Base-by-base conservation (phyloP, 2,888 invertebrate genomes). In the Eupithecia dodoneata region DNA sequence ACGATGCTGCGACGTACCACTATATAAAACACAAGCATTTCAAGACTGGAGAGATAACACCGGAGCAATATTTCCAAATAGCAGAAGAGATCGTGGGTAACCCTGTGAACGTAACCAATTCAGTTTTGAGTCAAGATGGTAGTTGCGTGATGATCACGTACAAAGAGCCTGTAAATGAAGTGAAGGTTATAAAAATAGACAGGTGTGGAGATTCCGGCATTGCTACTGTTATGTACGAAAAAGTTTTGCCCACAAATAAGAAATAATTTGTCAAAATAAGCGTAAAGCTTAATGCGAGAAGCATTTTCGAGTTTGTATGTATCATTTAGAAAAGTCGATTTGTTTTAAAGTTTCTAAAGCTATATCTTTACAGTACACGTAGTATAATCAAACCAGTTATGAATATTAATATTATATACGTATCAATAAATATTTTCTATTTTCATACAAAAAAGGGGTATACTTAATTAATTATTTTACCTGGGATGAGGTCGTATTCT, bases 61-160 rank as follows among this genome's bases (percentile, higher is more conserved):
- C 75, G 4, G 75, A 75, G n/a, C 41, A 65, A 41, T 75, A 75
- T 65, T 75, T 75, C n/a, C 6, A 71, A 45, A 18, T 75, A 5
- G 71, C 71, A 6, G 75, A 75, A 44, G 75, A 75, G 13, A 66
- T 75, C 1, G 71, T 75, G 4, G 75, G 75, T 12, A 66, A 47
- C 49, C 75, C 75, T 7, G 55, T 69, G 5, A 75, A 75, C 52
- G 52, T 7, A 71, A 75, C 71, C 13, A 75, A 71, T n/a, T 45
- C 75, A 18, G 66, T 75, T 66, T 49, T 75, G 65, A 71, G 71
- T 55, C 75, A 75, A 65, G 75, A 75, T 7, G 75, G 75, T 47
- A 75, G 71, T 65, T 75, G 75, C 71, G 66, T 66, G n/a, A 75
- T 75, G 75, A 71, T 75, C 12, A 75, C 71, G 15, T 75, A 65